A percentile compares a stretch with the other conserved stretches of the same genome.
Conservation (phyloP, 2,888 invertebrate genomes). For the Callyntrura guangdongensis region DNA sequence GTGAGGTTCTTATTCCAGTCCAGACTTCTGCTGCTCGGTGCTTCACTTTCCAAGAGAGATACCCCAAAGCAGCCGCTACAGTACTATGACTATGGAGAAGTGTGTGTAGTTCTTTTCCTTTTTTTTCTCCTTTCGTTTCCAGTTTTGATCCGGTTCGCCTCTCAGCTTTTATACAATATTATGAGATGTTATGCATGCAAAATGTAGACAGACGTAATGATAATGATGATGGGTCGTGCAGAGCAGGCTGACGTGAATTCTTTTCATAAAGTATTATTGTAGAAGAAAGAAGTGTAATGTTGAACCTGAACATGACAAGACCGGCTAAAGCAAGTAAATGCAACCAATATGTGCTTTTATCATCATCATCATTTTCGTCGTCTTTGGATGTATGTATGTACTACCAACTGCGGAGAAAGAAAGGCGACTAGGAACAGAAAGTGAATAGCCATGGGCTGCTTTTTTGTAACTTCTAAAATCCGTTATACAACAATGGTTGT, state of each 20-base stretch:
- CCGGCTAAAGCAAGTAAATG: not conserved
- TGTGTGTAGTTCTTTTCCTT: not conserved
- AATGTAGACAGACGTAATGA: constrained; percentile 32
- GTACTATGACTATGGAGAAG: constrained; percentile 8
- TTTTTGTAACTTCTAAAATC: constrained; percentile 40
- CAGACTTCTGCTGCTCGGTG: not conserved
- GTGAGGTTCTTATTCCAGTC: not conserved
- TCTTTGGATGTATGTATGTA: not conserved
- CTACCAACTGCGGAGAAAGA: constrained; percentile 15
- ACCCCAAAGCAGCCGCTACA: constrained; percentile 18
- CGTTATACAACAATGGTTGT: constrained; percentile 60
- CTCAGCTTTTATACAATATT: constrained; percentile 5
- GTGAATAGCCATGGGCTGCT: constrained; percentile 25
- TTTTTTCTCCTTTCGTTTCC: not conserved
- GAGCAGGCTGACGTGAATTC: constrained; percentile 56
- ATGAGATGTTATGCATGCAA: constrained; percentile 55
- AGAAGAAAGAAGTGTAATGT: constrained; percentile 11
- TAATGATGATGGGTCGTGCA: constrained; percentile 44
- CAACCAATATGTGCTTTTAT: constrained; percentile 29
- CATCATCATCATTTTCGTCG: not conserved
- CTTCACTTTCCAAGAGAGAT: not conserved
- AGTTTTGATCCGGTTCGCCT: not conserved
- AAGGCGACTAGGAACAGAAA: not conserved
- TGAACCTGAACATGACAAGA: constrained; percentile 61
- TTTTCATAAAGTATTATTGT: constrained; percentile 49